phyloP scores from a whole-genome alignment of 1,140 invertebrate species.

The Drosophila leontia region DNA sequence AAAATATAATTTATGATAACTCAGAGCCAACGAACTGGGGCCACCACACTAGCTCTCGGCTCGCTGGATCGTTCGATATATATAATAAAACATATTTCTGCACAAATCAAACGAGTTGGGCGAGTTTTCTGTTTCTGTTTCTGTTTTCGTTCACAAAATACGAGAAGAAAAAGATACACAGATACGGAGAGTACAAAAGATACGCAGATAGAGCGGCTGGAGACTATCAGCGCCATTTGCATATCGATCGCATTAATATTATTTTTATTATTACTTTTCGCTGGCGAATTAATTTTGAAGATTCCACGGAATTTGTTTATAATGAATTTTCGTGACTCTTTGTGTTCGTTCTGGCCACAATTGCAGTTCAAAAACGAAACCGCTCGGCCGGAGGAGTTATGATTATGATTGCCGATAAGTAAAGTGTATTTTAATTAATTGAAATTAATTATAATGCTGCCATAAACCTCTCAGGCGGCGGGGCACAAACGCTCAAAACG shows the following conservation, averaged over 20 bases:
- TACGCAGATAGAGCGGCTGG: conserved; percentile 46
- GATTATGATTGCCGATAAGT: conserved; percentile 69
- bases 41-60: background rate
- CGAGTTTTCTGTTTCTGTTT: conserved; percentile 60
- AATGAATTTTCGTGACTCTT: conserved; percentile 15
- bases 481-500: conserved; percentile 19
- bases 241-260: conserved; percentile 78
- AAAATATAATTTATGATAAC: conserved; percentile 82
- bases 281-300: conserved; percentile 19
- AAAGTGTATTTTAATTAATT: conserved; percentile 79
- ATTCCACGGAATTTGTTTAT: conserved; percentile 16
- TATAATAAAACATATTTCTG: conserved; percentile 82
- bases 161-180: conserved; percentile 22
- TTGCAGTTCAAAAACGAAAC: conserved; percentile 61
- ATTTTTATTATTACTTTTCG: conserved; percentile 65
- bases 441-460: conserved; percentile 75
- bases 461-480: conserved; percentile 43
- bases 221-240: conserved; percentile 72
- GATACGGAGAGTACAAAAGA: conserved; percentile 42
- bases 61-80: conserved; percentile 1
- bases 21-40: conserved; percentile 38
- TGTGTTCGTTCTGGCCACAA: conserved; percentile 9
- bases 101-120: conserved; percentile 78
- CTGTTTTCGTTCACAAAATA: conserved; percentile 26
- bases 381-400: conserved; percentile 34